Evolutionary conservation across 2,113 vertebrate species (phyloP), one percentile per base, ranked within the genome.

Genomic region (Odontophorus gujanensis): DNA sequence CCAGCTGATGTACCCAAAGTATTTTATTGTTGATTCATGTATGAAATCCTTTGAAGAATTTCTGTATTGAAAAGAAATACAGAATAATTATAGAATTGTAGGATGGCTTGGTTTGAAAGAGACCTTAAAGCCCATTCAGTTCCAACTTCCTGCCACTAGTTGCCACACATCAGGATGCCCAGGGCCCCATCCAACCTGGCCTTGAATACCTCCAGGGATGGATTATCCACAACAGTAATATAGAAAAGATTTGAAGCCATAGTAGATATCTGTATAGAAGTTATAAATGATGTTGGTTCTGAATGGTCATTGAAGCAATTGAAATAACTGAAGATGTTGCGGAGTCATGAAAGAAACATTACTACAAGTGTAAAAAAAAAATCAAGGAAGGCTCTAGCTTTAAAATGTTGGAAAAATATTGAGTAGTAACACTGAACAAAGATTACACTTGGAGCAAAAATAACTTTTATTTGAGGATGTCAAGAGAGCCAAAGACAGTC

Each of bases 31-130:
- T 89, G 50, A 92, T 92, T 63, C 40, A 15, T 62, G 17, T 79
- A 85, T 92, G 77, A 94, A 91, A 84, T 78, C 34, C 36, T 53
- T 13, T 73, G 36, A 82, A 13, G 16, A 87, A 48, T 87, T 89
- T 92, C 40, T 24, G 1, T 45, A 50, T 45, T 58, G 42, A 83
- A 67, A 92, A 89, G n/a, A 55, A 89, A 51, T 66, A 20, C 15
- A 62, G n/a, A 92, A 42, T 34, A 55, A 55, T 32, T 16, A 32
- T 18, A 55, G 53, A 55, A 18, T 47, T 7, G 8, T 47, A 19
- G 47, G 19, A 20, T 30, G 53, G 28, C 30, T 55, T 32, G 15
- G 28, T 17, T 55, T 55, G 53, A 28, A 32, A 18, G 28, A 20
- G 47, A 47, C 47, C 47, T 47, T 47, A 47, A 47, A 20, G 47